Evolutionary conservation across 2,797 vertebrate species (phyloP), one percentile per base, ranked within the genome.

Genomic region (Esox lucius): DNA sequence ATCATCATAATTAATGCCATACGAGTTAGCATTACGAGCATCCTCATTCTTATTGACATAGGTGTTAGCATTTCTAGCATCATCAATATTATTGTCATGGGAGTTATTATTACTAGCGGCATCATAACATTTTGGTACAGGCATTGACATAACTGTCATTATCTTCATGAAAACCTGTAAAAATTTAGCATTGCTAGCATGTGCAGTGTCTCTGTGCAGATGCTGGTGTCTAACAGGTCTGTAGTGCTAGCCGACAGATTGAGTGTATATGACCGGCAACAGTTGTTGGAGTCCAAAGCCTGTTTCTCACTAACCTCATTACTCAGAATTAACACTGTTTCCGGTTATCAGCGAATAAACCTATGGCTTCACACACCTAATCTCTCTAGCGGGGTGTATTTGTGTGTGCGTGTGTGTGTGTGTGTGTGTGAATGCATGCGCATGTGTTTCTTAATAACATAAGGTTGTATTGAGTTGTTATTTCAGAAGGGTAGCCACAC

Each of bases 301-400:
- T 81, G 76, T 81, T 82, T 82, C 83, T 86, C 81, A 83, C 83
- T 81, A 81, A 61, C 62, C 75, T 77, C 64, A 75, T 84, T 83
- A 75, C 71, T 39, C 24, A 72, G 83, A 81, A 87, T 84, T 85
- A 89, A 84, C 59, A 31, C 70, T 74, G 64, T 80, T 82, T 78
- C 72, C 72, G 67, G 16, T 12, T 49, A 39, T 12, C 22, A 28
- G 42, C 46, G 22, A 49, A 19, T 28, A 2, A 68, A 49, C 3
- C 1, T 26, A 17, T 7, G 6, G 24, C 68, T 31, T 13, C 3
- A 48, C 22, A 15, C 46, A 17, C 24, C 22, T 28, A 70, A 70
- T 28, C 46, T 39, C 22, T 70, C 24, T 4, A 42, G 42, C 12
- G 22, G n/a, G 5, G 42, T 46, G 67, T 42, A 16, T 5, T 66